Base-by-base conservation (phyloP, 2,888 invertebrate species). In the Limnephilus lunatus region DNA sequence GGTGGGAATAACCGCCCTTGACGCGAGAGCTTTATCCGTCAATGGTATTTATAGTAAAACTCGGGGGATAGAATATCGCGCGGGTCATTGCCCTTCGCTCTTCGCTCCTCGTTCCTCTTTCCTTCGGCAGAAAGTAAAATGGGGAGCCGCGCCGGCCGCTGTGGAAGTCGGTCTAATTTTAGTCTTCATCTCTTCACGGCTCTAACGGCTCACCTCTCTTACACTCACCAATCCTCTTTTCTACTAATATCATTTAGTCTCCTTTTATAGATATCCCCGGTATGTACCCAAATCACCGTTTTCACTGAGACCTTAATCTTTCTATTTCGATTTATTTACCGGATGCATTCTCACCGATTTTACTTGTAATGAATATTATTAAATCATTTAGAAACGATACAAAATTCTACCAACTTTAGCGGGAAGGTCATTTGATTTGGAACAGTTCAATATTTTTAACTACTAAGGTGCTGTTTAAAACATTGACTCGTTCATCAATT, bases 1-100 rank as follows among this genome's bases (percentile, higher is more conserved):
- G 25, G 68, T 68, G 25, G 25, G 68, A 68, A 68, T 9, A 68
- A 68, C 68, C 68, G 25, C 68, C 68, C 68, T 68, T 68, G 25
- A 68, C 25, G 68, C 68, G 25, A 68, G 68, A 25, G 68, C 68
- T 68, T 53, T 68, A 68, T 68, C 68, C 68, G 68, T 68, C 68
- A 68, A 25, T 68, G 68, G 68, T 68, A 68, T 25, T 44, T 44
- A 35, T 86, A 44, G 86, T 12, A 44, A 86, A 86, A 30, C 9
- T 44, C 86, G 25, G 48, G 86, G 86, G 86, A 86, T 39, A 86
- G 86, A 86, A 32, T 82, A 32, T 82, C 82, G 82, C 85, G 39
- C n/a, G 48, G 86, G 86, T 86, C 86, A 86, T 44, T 44, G 86
- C 48, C 86, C 86, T 68, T 25, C 68, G 48, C 48, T 48, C 68